Conservation (phyloP, 2,113 vertebrate species). For the Lota lota region DNA sequence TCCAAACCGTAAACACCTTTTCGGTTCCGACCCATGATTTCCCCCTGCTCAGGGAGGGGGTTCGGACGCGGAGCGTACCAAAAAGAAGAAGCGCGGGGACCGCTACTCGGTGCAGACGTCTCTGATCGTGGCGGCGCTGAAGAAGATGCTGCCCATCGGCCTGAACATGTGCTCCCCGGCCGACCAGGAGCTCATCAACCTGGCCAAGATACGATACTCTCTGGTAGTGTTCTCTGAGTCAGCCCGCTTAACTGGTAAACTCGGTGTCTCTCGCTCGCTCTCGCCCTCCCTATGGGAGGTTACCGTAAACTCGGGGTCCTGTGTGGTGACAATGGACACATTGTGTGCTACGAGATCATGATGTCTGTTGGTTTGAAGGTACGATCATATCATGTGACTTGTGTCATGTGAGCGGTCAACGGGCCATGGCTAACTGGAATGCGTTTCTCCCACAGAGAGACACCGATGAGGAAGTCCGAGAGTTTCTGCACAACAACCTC, state of each 20-base stretch:
- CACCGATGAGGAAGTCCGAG: slow-evolving; percentile 92
- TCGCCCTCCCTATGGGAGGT: no score
- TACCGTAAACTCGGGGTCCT: no score
- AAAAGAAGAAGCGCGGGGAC: slow-evolving; percentile 89
- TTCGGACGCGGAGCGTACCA: slow-evolving; percentile 89
- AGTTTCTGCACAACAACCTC: slow-evolving; percentile 89
- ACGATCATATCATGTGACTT: no score
- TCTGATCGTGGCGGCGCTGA: slow-evolving; percentile 91
- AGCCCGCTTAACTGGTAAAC: no score
- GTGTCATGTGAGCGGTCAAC: neutral
- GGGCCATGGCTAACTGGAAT: slow-evolving; percentile 1
- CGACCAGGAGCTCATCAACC: slow-evolving; percentile 89
- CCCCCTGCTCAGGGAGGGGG: slow-evolving; percentile 79
- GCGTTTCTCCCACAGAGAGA: slow-evolving; percentile 79
- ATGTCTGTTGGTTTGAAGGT: no score
- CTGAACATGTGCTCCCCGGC: slow-evolving; percentile 97
- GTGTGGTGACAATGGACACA: no score
- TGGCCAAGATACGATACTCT: slow-evolving; percentile 90
- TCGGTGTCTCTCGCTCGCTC: no score
- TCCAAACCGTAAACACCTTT: slow-evolving; percentile 48
- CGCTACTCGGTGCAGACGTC: slow-evolving; percentile 93
- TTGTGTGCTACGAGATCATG: no score
- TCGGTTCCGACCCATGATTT: slow-evolving; percentile 18
- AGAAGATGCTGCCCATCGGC: slow-evolving; percentile 96
- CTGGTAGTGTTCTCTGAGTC: slow-evolving; percentile 71